Conservation (phyloP, 2,888 invertebrate genomes). For the Aphrophora alni region DNA sequence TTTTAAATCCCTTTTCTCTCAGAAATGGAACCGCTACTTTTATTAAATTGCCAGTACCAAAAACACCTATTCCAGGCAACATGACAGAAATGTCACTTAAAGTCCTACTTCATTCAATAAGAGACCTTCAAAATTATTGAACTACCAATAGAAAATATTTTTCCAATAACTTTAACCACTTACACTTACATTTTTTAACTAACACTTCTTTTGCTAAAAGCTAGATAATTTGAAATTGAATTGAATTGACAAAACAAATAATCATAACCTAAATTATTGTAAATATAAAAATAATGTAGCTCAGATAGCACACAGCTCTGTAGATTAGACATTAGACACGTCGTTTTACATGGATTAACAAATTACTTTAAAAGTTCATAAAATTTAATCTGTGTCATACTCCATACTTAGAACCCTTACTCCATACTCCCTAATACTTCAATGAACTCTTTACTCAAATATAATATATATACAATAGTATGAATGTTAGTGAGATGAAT, state of each 20-base stretch:
- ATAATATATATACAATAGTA: too few relatives aligned
- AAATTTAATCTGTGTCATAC: too few relatives aligned
- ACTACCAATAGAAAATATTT: not conserved
- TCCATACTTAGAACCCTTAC: too few relatives aligned
- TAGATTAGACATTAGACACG: too few relatives aligned
- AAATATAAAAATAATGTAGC: not conserved
- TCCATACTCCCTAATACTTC: too few relatives aligned
- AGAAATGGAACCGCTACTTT: constrained; percentile 88
- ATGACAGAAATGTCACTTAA: constrained; percentile 58
- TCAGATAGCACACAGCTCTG: too few relatives aligned
- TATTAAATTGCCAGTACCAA: constrained; percentile 88
- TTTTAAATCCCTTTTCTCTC: constrained; percentile 89
- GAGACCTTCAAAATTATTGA: not conserved
- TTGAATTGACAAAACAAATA: not conserved
- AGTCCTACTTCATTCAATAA: not conserved
- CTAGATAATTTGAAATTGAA: not conserved
- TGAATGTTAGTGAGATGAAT: too few relatives aligned
- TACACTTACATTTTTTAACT: not conserved
- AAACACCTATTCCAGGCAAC: constrained; percentile 94
- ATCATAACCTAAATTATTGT: not conserved
- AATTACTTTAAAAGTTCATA: too few relatives aligned
- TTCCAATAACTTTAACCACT: not conserved
- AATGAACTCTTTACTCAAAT: too few relatives aligned
- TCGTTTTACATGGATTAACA: too few relatives aligned
- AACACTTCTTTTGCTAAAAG: not conserved